These are phyloP conservation scores for Tethea ocularis DNA, from an alignment of 2,888 invertebrate species.

Conservation along the genomic window DNA sequence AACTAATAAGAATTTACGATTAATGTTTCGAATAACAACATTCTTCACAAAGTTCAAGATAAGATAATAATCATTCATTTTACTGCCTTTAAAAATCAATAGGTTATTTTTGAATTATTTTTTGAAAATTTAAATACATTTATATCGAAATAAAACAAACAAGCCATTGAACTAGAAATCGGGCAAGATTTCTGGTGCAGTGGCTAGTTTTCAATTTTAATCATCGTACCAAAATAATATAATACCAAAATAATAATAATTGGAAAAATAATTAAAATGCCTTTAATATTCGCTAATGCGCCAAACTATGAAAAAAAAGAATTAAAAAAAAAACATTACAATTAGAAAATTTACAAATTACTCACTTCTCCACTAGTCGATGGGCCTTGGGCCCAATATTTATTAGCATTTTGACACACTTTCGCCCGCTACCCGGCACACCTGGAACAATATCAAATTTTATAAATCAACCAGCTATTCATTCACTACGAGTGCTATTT, in stretches of 20 bases:
- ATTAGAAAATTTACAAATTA: constrained; percentile 17
- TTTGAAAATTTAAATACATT: too few species aligned
- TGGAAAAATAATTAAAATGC: too few species aligned
- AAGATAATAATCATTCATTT: background rate
- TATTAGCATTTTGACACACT: constrained; percentile 64
- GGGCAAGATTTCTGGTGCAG: too few species aligned
- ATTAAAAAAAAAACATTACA: background rate
- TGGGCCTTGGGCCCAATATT: constrained; percentile 70
- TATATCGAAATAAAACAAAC: too few species aligned
- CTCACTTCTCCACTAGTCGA: constrained; percentile 53
- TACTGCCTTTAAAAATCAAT: background rate
- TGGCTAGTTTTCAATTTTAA: too few species aligned
- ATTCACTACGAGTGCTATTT: background rate
- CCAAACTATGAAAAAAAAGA: background rate
- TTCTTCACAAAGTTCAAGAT: background rate
- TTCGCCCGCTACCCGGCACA: constrained; percentile 42
- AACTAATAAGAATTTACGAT: background rate
- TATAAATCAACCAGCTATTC: background rate
- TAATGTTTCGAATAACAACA: background rate
- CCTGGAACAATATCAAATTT: constrained; percentile 53
- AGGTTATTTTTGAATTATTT: too few species aligned
- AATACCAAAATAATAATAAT: too few species aligned
- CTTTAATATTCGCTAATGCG: too few species aligned
- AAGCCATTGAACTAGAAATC: too few species aligned
- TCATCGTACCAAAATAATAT: too few species aligned